These are phyloP conservation scores for Emberiza fucata DNA, from an alignment of 2,113 vertebrate species.

Conservation along the genomic window DNA sequence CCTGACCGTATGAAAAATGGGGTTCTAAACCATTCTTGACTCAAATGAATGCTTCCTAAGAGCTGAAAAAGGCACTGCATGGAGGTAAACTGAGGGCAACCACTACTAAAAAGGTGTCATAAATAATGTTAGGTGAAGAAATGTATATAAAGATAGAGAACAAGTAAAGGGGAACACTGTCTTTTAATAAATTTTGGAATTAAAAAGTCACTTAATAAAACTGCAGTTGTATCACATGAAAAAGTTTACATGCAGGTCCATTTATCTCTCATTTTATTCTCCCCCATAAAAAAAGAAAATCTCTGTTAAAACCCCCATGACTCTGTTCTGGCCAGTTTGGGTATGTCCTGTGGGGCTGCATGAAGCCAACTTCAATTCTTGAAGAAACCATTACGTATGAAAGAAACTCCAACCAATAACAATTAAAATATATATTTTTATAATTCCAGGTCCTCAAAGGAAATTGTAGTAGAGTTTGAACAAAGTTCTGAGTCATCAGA, in stretches of 20 bases:
- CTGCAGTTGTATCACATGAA: conserved; percentile 70
- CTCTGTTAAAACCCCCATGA: conserved; percentile 36
- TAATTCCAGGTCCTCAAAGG: conserved; percentile 66
- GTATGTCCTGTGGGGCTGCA: neutral
- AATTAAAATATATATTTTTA: conserved; percentile 77
- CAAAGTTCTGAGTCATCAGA: conserved; percentile 54
- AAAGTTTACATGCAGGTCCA: conserved; percentile 70
- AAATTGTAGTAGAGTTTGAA: conserved; percentile 48
- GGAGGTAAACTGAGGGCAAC: neutral
- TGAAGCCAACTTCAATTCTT: conserved; percentile 47
- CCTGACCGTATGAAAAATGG: neutral
- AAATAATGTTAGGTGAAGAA: neutral
- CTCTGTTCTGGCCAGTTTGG: conserved; percentile 6
- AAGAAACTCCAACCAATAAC: conserved; percentile 69
- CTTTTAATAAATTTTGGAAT: conserved; percentile 76
- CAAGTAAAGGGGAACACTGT: conserved; percentile 61
- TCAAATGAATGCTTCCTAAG: neutral
- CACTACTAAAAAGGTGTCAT: neutral
- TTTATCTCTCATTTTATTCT: neutral
- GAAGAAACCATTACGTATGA: conserved; percentile 35
- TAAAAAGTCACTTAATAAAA: conserved; percentile 78
- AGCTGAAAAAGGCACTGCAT: neutral
- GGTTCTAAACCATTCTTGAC: too few relatives aligned
- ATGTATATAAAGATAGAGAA: conserved; percentile 49
- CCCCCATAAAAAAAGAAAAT: conserved; percentile 48